Conservation (phyloP, 2,888 invertebrate species). For the Sisyra nigra region DNA sequence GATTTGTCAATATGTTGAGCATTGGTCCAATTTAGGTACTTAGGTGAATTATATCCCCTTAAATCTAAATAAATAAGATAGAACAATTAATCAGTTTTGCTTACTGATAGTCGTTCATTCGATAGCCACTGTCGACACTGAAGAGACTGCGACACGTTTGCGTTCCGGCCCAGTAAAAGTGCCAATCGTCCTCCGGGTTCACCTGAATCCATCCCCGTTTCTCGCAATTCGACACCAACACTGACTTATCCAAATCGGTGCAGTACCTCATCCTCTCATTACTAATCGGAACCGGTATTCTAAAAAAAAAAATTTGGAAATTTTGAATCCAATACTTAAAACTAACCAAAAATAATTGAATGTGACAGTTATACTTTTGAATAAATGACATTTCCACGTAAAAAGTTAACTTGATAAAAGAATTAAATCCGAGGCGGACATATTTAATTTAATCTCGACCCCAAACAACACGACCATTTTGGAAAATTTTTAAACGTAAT, state of each 20-base stretch:
- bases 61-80: not conserved
- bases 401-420: no score
- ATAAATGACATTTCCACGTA: conserved; percentile 23
- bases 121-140: conserved; percentile 80
- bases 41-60: no score
- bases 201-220: conserved; percentile 83
- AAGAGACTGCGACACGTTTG: conserved; percentile 83
- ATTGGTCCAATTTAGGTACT: no score
- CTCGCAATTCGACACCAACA: conserved; percentile 81
- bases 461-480: no score
- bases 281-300: conserved; percentile 15
- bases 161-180: conserved; percentile 90
- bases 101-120: conserved; percentile 84
- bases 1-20: no score
- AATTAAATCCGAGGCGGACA: no score
- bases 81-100: conserved; percentile 15
- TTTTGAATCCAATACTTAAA: no score
- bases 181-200: conserved; percentile 85
- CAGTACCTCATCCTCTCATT: conserved; percentile 46
- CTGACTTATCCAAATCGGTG: conserved; percentile 88
- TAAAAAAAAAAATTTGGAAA: conserved; percentile 4
- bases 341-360: conserved; percentile 20
- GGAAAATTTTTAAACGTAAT: no score
- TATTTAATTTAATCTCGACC: no score
- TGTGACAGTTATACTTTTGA: conserved; percentile 26